Evolutionary conservation across 1,140 invertebrate genomes (phyloP).

Genomic region (Lycorma delicatula): DNA sequence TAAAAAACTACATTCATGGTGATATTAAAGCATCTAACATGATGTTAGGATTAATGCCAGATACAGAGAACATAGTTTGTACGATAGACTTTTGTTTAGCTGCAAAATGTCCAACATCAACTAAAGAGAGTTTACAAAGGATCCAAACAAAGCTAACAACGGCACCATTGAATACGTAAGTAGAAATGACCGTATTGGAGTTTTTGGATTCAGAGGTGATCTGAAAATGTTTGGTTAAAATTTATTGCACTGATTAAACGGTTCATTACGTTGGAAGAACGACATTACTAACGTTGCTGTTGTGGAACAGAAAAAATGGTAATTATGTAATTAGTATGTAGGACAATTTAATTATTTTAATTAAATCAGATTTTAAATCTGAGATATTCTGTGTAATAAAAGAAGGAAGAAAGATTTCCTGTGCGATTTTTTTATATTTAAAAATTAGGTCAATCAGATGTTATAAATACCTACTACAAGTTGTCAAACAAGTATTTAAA

Average conservation of each 20-base stretch:
- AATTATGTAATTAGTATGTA: too few species aligned
- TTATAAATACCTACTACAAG: too few species aligned
- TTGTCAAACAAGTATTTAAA: too few species aligned
- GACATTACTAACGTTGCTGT: slow-evolving; percentile 63
- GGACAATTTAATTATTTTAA: too few species aligned
- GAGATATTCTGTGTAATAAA: too few species aligned
- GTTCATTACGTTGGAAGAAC: slow-evolving; percentile 82
- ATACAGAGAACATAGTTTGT: slow-evolving; percentile 64
- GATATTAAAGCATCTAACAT: slow-evolving; percentile 92
- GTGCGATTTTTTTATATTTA: too few species aligned
- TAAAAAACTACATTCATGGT: slow-evolving; percentile 77
- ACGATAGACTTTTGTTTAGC: slow-evolving; percentile 93
- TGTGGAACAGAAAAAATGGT: slow-evolving; percentile 67
- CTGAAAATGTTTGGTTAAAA: slow-evolving; percentile 93
- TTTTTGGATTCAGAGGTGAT: slow-evolving; percentile 65
- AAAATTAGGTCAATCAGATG: too few species aligned
- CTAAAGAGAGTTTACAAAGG: slow-evolving; percentile 79
- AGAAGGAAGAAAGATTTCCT: too few species aligned
- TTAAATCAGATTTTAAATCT: too few species aligned
- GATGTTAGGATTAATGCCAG: slow-evolving; percentile 59
- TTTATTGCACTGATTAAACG: slow-evolving; percentile 87
- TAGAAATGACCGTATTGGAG: slow-evolving; percentile 89
- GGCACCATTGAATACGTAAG: slow-evolving; percentile 95
- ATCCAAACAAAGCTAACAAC: slow-evolving; percentile 86
- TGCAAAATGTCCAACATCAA: slow-evolving; percentile 59